Percentiles rank a stretch among this genome's conserved stretches.
These are phyloP conservation scores for Aurelia sp. DNA, from an alignment of 30 jellyfish, hydroid and myxozoan genomes.

Conservation along the genomic window DNA sequence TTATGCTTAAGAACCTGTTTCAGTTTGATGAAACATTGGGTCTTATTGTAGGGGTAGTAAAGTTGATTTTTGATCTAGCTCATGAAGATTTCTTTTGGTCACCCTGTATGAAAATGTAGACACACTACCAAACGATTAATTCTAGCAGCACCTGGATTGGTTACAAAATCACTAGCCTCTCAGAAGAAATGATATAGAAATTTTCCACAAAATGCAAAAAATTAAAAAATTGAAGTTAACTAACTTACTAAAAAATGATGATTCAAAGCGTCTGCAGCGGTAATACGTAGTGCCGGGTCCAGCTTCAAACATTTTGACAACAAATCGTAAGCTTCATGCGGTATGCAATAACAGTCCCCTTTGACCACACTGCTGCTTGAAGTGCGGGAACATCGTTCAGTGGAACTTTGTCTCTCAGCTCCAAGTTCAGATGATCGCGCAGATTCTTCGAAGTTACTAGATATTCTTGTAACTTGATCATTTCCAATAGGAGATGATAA, in stretches of 20 bases:
- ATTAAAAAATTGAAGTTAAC: no score
- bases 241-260: slow-evolving; percentile 78
- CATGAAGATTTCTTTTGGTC: no score
- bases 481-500: not conserved
- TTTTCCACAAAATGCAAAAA: no score
- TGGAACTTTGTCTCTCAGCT: not conserved
- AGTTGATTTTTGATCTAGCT: no score
- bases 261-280: slow-evolving; percentile 89
- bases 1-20: no score
- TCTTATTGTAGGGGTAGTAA: no score
- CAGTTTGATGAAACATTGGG: no score
- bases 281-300: slow-evolving; percentile 87
- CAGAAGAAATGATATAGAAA: no score
- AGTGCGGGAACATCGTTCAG: slow-evolving; percentile 7
- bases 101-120: no score
- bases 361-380: not conserved
- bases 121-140: no score
- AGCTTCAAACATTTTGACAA: slow-evolving; percentile 76
- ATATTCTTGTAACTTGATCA: not conserved
- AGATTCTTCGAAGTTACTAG: not conserved
- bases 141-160: no score
- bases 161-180: no score
- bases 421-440: not conserved
- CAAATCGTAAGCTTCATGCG: slow-evolving; percentile 86
- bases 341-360: slow-evolving; percentile 78